These are phyloP conservation scores for Drosophila histrio DNA, from an alignment of 2,888 invertebrate species.

Conservation along the genomic window DNA sequence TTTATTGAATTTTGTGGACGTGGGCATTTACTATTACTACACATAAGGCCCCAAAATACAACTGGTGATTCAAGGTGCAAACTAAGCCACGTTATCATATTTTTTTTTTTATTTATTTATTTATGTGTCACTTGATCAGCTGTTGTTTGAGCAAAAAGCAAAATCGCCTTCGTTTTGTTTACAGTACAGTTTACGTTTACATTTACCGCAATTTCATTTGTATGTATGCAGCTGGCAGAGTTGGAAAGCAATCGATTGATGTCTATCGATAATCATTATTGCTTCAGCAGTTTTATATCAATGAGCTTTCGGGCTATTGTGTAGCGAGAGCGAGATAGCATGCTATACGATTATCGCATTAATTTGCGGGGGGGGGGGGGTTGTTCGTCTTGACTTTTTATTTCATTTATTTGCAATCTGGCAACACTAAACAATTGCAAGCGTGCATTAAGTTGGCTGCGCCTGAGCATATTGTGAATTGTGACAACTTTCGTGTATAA, in stretches of 20 bases:
- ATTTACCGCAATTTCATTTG: not conserved
- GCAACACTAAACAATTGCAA: not conserved
- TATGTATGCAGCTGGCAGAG: conserved; percentile 4
- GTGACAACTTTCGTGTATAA: not conserved
- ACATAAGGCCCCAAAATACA: conserved; percentile 15
- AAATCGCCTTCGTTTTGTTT: not conserved
- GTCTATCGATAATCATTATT: not conserved
- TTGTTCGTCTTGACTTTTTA: too few species aligned
- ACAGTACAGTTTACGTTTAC: not conserved
- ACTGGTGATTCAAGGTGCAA: conserved; percentile 47
- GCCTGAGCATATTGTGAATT: not conserved
- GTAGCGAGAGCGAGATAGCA: not conserved
- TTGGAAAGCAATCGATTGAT: conserved; percentile 1
- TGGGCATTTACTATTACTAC: conserved; percentile 21
- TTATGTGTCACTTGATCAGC: conserved; percentile 12
- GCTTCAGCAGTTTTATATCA: not conserved
- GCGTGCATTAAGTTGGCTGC: not conserved
- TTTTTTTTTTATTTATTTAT: not conserved
- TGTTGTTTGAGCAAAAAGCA: conserved; percentile 11
- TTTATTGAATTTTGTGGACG: not conserved
- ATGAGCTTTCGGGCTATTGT: not conserved
- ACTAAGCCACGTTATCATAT: conserved; percentile 45
- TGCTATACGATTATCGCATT: not conserved
- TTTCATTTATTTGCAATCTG: too few species aligned
- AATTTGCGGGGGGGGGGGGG: too few species aligned